Conservation (phyloP, 2,113 vertebrate species). For the Boulengeromyrus knoepffleri region DNA sequence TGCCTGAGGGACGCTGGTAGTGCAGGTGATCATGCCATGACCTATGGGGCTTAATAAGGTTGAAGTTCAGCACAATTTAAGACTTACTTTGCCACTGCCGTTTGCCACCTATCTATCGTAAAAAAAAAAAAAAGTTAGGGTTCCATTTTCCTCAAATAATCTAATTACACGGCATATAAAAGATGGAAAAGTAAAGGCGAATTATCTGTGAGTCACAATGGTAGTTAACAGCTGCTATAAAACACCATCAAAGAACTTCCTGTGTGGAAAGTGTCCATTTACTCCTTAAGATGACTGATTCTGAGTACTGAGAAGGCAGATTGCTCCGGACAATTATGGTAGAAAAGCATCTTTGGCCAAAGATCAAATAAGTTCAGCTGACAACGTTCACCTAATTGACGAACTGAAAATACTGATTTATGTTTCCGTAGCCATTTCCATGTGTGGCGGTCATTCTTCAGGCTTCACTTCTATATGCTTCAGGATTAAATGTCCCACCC, state of each 20-base stretch:
- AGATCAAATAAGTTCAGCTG: background rate
- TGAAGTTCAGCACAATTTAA: background rate
- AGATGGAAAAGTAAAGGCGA: background rate
- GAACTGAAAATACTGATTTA: background rate
- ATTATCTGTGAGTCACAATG: background rate
- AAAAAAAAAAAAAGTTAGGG: background rate
- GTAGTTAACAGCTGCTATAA: background rate
- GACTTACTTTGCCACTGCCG: background rate
- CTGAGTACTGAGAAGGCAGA: background rate
- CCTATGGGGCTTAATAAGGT: background rate
- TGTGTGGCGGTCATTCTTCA: background rate
- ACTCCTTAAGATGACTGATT: slow-evolving; percentile 5
- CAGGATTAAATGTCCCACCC: background rate
- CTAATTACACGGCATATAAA: background rate
- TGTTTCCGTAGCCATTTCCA: background rate
- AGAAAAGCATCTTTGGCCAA: background rate
- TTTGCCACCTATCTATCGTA: background rate
- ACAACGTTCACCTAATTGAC: background rate
- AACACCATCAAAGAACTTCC: slow-evolving; percentile 7
- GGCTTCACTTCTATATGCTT: background rate
- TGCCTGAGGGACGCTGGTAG: background rate
- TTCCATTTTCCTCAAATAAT: background rate
- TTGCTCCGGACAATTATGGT: background rate
- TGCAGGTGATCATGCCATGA: background rate
- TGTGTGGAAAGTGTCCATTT: background rate